Conservation (phyloP, 2,888 invertebrate species). For the Drosophila cyrtoloma region DNA sequence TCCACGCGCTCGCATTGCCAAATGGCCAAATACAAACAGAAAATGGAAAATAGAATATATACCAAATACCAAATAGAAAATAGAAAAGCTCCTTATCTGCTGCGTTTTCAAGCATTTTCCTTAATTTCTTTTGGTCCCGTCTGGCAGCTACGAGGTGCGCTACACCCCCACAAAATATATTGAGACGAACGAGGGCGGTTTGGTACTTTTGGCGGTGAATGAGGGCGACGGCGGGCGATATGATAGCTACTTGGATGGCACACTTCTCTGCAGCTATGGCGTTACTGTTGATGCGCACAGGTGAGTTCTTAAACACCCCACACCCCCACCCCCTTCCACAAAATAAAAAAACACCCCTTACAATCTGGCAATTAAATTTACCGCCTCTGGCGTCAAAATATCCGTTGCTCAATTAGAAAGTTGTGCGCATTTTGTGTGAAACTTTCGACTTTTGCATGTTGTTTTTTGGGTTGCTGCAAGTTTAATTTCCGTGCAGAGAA, state of each 20-base stretch:
- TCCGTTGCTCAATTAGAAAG: slow-evolving; percentile 60
- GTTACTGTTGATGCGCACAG: slow-evolving; percentile 96
- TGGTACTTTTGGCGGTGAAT: slow-evolving; percentile 94
- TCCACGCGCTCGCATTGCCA: slow-evolving; percentile 27
- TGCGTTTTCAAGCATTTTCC: slow-evolving; percentile 10
- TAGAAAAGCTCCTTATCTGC: slow-evolving; percentile 58
- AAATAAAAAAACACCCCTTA: neutral
- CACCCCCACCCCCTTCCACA: neutral
- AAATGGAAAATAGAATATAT: slow-evolving; percentile 41
- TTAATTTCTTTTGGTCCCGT: slow-evolving; percentile 10
- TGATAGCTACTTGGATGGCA: slow-evolving; percentile 96
- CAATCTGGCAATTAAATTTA: slow-evolving; percentile 51
- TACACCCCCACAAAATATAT: slow-evolving; percentile 95
- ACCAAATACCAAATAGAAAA: slow-evolving; percentile 34
- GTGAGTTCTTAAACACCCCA: slow-evolving; percentile 78
- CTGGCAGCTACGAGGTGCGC: slow-evolving; percentile 84
- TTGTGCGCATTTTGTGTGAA: slow-evolving; percentile 31
- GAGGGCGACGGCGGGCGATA: slow-evolving; percentile 96
- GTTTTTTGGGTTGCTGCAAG: slow-evolving; percentile 3
- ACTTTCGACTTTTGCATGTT: slow-evolving; percentile 37
- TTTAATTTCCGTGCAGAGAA: slow-evolving; percentile 38
- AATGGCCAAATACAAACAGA: slow-evolving; percentile 36
- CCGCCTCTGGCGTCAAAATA: slow-evolving; percentile 45
- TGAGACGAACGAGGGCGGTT: slow-evolving; percentile 95
- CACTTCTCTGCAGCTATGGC: slow-evolving; percentile 95